These are phyloP conservation scores for Anhinga anhinga DNA, from an alignment of 2,113 vertebrate genomes.

Conservation along the genomic window DNA sequence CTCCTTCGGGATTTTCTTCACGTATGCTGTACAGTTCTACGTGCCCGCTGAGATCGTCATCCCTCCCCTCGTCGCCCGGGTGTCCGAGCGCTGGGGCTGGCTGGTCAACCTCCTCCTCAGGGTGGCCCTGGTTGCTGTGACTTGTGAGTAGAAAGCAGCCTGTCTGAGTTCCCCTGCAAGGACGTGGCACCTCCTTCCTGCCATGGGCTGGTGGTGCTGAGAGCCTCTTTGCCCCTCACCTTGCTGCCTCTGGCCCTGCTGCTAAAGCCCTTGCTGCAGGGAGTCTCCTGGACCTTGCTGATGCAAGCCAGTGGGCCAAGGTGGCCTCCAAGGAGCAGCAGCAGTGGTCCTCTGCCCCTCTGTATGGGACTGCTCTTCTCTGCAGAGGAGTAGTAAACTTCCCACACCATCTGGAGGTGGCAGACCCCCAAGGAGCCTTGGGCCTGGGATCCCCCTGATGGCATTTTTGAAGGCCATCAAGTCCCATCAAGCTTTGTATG, in stretches of 20 bases:
- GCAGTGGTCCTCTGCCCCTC: background rate
- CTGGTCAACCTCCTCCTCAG: conserved; percentile 82
- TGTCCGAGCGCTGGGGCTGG: conserved; percentile 72
- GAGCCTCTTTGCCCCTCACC: fast-evolving
- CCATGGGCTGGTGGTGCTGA: background rate
- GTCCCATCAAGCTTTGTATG: background rate
- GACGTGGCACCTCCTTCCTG: background rate
- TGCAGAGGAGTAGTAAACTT: background rate
- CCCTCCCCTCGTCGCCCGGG: conserved; percentile 73
- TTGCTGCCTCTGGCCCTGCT: background rate
- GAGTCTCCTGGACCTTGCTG: background rate
- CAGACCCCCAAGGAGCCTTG: background rate
- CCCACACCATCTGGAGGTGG: background rate
- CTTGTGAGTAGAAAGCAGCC: conserved; percentile 82
- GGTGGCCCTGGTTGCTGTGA: conserved; percentile 80
- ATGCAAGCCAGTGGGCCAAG: background rate
- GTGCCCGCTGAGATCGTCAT: conserved; percentile 92
- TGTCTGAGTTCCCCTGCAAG: background rate
- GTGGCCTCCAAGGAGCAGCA: background rate
- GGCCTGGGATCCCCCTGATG: background rate
- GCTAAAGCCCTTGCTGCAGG: background rate
- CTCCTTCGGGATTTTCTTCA: conserved; percentile 92
- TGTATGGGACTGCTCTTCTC: background rate
- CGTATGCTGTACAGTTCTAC: conserved; percentile 94
- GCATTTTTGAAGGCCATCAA: fast-evolving